phyloP scores from a whole-genome alignment of 2,888 invertebrate species.

The Drosophila prolongata region DNA sequence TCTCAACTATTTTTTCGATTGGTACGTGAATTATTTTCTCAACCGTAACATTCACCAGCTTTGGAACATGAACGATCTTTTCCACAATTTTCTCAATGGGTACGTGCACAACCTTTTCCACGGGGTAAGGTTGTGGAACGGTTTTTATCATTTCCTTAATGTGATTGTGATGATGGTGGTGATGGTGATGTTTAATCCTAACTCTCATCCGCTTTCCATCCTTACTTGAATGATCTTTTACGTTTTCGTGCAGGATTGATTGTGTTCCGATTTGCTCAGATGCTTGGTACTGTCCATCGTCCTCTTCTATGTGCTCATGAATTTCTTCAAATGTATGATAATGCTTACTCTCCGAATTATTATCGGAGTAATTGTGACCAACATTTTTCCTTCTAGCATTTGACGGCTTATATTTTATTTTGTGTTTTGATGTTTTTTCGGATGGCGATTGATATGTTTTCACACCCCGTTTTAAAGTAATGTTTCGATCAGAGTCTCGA shows the following conservation, averaged over 20 bases:
- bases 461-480: constrained; percentile 7
- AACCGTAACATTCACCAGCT: constrained; percentile 86
- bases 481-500: constrained; percentile 12
- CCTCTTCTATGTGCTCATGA: constrained; percentile 81
- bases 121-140: constrained; percentile 85
- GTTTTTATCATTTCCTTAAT: constrained; percentile 87
- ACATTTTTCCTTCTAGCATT: constrained; percentile 49
- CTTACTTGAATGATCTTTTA: constrained; percentile 17
- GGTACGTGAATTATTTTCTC: constrained; percentile 85
- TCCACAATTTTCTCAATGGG: constrained; percentile 85
- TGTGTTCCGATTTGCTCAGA: constrained; percentile 64
- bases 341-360: constrained; percentile 61
- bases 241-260: constrained; percentile 49
- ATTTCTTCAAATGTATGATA: constrained; percentile 81
- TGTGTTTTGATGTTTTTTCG: constrained; percentile 13
- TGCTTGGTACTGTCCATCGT: constrained; percentile 50
- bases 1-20: constrained; percentile 84
- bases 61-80: constrained; percentile 84
- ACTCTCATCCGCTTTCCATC: constrained; percentile 64
- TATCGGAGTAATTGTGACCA: constrained; percentile 30
- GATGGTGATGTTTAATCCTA: constrained; percentile 87
- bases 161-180: constrained; percentile 88
- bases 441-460: constrained; percentile 16
- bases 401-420: constrained; percentile 29
- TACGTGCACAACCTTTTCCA: constrained; percentile 84